These are phyloP conservation scores for Orchesellides sinensis DNA, from an alignment of 2,888 invertebrate genomes.

Conservation along the genomic window DNA sequence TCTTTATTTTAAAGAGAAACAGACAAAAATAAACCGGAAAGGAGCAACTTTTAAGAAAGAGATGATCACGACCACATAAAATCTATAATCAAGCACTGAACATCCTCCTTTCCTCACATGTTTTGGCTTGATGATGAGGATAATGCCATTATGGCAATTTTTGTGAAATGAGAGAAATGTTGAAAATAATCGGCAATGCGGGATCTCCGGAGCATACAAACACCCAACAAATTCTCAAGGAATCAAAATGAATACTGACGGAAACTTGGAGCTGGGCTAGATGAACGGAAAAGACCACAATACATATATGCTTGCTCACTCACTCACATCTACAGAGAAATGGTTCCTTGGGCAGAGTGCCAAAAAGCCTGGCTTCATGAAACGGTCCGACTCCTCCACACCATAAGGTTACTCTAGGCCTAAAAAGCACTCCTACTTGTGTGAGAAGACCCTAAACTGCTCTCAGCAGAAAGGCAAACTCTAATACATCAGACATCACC, in stretches of 20 bases:
- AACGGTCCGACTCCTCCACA: slow-evolving; percentile 15
- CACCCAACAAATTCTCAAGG: slow-evolving; percentile 60
- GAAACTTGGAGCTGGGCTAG: slow-evolving; percentile 31
- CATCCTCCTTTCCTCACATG: background rate
- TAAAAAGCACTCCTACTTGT: slow-evolving; percentile 45
- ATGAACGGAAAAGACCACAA: slow-evolving; percentile 41
- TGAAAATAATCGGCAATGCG: slow-evolving; percentile 54
- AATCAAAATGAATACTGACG: slow-evolving; percentile 67
- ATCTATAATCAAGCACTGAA: background rate
- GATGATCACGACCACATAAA: slow-evolving; percentile 1
- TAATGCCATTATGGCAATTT: background rate
- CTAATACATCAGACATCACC: slow-evolving; percentile 12
- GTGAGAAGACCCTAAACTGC: slow-evolving; percentile 57
- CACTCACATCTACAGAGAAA: no score
- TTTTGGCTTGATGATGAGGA: background rate
- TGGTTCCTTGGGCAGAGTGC: slow-evolving; percentile 68
- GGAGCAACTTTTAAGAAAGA: background rate
- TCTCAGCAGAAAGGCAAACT: slow-evolving; percentile 23
- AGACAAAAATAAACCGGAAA: background rate
- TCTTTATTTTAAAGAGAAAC: background rate
- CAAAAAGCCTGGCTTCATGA: slow-evolving; percentile 65
- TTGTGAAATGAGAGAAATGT: slow-evolving; percentile 5
- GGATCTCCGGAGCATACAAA: slow-evolving; percentile 27
- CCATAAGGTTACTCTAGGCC: slow-evolving; percentile 12
- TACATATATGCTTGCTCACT: no score